These are phyloP conservation scores for Crotalus viridis DNA, from an alignment of 2,113 vertebrate species.

Conservation along the genomic window DNA sequence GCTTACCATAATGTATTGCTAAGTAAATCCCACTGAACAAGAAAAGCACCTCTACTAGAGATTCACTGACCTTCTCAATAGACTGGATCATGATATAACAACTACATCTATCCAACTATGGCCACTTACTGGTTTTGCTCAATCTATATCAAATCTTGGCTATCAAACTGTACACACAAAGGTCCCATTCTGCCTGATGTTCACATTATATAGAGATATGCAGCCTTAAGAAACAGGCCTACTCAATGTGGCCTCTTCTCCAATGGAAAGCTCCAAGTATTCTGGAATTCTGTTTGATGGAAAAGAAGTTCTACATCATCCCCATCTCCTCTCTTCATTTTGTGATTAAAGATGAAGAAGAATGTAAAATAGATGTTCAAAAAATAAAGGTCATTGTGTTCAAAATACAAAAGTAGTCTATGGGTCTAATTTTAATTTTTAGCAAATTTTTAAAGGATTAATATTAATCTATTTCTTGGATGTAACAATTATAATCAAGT, in stretches of 20 bases:
- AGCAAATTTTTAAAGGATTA: background rate
- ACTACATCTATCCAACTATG: background rate
- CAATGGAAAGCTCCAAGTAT: background rate
- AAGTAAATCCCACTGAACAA: background rate
- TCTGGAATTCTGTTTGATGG: background rate
- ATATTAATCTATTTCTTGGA: background rate
- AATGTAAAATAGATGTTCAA: background rate
- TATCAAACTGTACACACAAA: background rate
- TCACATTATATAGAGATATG: background rate
- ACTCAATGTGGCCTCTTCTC: background rate
- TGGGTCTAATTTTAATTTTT: background rate
- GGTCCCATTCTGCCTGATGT: background rate
- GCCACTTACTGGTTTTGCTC: background rate
- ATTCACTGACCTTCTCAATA: background rate
- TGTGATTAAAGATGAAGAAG: background rate
- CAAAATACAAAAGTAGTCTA: background rate
- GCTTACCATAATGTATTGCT: background rate
- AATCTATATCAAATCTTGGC: background rate
- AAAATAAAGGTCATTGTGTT: background rate
- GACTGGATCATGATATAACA: background rate
- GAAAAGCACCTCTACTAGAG: background rate
- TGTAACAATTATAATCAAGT: background rate
- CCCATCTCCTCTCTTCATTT: background rate
- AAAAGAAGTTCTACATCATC: background rate
- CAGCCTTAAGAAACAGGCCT: background rate